Evolutionary conservation across 2,797 vertebrate genomes (phyloP).

Genomic region (Chiroxiphia lanceolata): DNA sequence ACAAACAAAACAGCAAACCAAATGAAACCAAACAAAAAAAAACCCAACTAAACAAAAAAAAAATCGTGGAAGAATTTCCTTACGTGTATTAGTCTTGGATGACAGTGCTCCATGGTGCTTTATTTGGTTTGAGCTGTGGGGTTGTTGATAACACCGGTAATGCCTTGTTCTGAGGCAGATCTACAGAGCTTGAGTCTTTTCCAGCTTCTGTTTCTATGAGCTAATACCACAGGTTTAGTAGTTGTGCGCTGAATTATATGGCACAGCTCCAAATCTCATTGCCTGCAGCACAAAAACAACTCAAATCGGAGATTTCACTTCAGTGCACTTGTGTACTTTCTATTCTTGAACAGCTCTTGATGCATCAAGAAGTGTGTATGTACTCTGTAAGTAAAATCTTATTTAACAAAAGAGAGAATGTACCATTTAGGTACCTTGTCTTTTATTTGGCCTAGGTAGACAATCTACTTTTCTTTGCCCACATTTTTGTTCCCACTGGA

Average conservation of each 20-base stretch:
- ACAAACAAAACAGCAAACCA: not conserved
- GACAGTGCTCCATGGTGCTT: not conserved
- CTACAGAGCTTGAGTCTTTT: not conserved
- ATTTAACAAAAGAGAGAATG: not conserved
- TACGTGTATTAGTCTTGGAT: not conserved
- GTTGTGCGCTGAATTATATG: not conserved
- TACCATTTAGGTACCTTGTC: not conserved
- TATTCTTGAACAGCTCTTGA: not conserved
- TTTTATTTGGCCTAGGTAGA: not conserved
- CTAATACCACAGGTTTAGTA: not conserved
- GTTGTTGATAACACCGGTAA: not conserved
- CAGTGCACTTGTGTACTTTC: not conserved
- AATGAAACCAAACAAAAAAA: not conserved
- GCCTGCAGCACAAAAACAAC: constrained; percentile 20
- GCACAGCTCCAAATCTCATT: constrained; percentile 9
- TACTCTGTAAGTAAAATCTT: not conserved
- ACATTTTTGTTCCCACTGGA: not conserved
- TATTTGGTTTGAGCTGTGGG: not conserved
- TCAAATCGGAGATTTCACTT: not conserved
- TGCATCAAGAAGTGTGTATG: not conserved
- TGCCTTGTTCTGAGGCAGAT: not conserved
- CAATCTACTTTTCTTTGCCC: not conserved
- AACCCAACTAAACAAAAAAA: not conserved
- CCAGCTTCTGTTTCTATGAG: not conserved
- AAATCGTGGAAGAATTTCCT: not conserved